Conservation (phyloP, 1,140 invertebrate genomes). For the Phenacoccus solenopsis region DNA sequence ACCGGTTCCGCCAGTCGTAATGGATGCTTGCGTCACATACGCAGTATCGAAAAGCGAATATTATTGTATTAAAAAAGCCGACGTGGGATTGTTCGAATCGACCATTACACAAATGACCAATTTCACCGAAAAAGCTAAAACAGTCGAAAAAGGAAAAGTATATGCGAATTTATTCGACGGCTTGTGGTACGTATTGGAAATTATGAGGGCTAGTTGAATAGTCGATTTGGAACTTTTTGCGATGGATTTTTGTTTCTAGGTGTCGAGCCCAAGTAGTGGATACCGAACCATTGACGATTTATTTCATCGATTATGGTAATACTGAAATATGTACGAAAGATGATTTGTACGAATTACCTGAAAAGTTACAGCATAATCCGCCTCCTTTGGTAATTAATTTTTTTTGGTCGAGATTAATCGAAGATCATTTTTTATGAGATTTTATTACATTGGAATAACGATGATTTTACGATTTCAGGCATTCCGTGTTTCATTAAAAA, state of each 20-base stretch:
- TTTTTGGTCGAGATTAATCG: no score
- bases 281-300: conserved; percentile 1
- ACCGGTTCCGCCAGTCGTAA: not conserved
- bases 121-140: no score
- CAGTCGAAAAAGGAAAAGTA: not conserved
- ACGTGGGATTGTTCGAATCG: not conserved
- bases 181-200: not conserved
- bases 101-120: no score
- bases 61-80: not conserved
- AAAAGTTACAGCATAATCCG: not conserved
- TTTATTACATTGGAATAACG: no score
- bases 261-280: not conserved
- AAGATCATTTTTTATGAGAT: no score
- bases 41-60: not conserved
- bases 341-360: not conserved
- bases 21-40: not conserved
- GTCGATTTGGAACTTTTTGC: no score
- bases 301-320: conserved; percentile 18
- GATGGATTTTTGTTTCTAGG: not conserved
- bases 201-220: no score
- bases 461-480: no score
- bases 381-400: not conserved
- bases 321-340: not conserved
- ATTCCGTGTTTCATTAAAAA: not conserved
- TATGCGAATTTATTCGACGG: not conserved